Conservation (phyloP, 2,888 invertebrate species). For the Drosophila birchii region DNA sequence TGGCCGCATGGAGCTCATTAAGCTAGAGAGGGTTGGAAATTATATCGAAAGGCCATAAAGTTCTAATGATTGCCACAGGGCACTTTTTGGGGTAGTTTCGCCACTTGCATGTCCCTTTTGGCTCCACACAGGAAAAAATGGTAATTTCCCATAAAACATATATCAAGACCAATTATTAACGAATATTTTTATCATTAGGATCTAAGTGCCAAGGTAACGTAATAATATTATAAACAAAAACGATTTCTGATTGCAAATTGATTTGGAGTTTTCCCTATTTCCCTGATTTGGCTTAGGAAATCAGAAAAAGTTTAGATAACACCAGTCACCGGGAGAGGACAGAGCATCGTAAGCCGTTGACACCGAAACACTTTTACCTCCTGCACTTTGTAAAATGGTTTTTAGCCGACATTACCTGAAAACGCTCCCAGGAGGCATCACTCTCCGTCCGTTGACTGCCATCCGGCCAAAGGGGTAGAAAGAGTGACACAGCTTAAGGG, state of each 20-base stretch:
- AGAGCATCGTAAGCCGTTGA: neutral
- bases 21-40: slow-evolving; percentile 43
- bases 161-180: slow-evolving; percentile 1
- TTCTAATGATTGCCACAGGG: slow-evolving; percentile 35
- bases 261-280: neutral
- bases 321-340: neutral
- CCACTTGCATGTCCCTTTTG: neutral
- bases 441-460: slow-evolving; percentile 16
- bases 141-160: slow-evolving; percentile 11
- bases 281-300: neutral
- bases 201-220: neutral
- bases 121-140: neutral
- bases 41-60: slow-evolving; percentile 56
- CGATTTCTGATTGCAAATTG: neutral
- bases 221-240: neutral
- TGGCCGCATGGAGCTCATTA: slow-evolving; percentile 36
- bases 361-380: slow-evolving; percentile 29
- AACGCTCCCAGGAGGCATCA: slow-evolving; percentile 36
- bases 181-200: neutral
- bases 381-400: slow-evolving; percentile 31
- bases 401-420: slow-evolving; percentile 11
- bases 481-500: slow-evolving; percentile 21
- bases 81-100: slow-evolving; percentile 14
- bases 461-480: slow-evolving; percentile 1
- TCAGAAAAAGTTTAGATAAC: neutral